Evolutionary conservation across 2,797 vertebrate genomes (phyloP).

Genomic region (Dromococcyx pavoninus): DNA sequence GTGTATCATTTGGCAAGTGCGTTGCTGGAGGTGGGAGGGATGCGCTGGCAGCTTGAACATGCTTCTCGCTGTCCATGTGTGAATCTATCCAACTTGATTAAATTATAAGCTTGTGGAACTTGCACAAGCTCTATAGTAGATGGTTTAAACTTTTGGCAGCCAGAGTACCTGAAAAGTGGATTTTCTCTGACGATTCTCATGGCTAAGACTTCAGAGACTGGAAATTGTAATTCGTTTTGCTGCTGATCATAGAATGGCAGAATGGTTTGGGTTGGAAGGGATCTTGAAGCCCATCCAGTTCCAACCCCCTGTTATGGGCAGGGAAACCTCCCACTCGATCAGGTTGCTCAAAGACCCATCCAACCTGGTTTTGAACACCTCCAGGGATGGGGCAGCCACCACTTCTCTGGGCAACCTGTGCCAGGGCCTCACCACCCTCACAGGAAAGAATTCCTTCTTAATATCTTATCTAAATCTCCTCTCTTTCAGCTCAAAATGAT

Average conservation of each 20-base stretch:
- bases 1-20: conserved; percentile 11
- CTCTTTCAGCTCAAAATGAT: background rate
- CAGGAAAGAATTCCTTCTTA: too few relatives aligned
- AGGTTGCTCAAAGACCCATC: too few relatives aligned
- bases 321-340: too few relatives aligned
- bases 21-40: conserved; percentile 8
- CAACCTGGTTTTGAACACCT: too few relatives aligned
- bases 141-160: background rate
- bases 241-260: background rate
- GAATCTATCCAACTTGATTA: background rate
- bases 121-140: background rate
- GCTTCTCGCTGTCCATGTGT: background rate
- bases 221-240: background rate
- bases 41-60: background rate
- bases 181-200: background rate
- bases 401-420: too few relatives aligned
- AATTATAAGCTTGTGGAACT: background rate
- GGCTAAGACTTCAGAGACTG: background rate
- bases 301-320: too few relatives aligned
- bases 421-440: too few relatives aligned
- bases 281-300: too few relatives aligned
- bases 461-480: too few relatives aligned
- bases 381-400: too few relatives aligned
- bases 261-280: too few relatives aligned
- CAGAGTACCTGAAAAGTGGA: background rate